Evolutionary conservation across 2,888 invertebrate genomes (phyloP).

Genomic region (Fabriciana adippe): DNA sequence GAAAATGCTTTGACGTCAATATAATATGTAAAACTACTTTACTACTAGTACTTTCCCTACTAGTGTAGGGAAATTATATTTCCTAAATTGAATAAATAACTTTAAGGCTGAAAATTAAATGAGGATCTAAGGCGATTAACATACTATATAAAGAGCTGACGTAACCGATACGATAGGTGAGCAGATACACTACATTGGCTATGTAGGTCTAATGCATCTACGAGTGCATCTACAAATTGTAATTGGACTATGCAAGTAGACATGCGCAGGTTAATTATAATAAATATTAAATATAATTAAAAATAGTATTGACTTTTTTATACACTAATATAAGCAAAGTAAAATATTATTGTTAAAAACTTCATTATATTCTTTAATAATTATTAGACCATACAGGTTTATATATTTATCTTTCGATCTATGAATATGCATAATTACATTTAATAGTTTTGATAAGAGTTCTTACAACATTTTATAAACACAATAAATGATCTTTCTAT

Average conservation of each 20-base stretch:
- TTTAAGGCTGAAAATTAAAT: constrained; percentile 23
- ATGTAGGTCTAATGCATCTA: constrained; percentile 62
- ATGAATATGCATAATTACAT: too few species aligned
- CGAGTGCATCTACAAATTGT: constrained; percentile 40
- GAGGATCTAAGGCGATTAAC: constrained; percentile 42
- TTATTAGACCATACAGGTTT: too few species aligned
- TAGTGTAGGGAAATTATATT: background rate
- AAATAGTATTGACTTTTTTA: background rate
- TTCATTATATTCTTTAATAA: too few species aligned
- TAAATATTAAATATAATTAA: constrained; percentile 3
- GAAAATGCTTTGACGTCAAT: background rate
- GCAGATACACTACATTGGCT: constrained; percentile 61
- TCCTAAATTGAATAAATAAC: background rate
- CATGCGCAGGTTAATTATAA: background rate
- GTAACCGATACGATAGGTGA: constrained; percentile 61
- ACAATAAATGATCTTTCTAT: too few species aligned
- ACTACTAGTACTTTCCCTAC: too few species aligned
- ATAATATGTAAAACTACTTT: background rate
- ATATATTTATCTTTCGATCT: too few species aligned
- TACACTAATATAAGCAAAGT: background rate
- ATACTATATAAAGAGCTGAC: constrained; percentile 47
- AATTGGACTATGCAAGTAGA: constrained; percentile 22
- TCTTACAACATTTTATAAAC: too few species aligned
- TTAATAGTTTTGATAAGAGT: too few species aligned
- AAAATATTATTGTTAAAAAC: too few species aligned